A percentile compares a stretch with the other conserved stretches of the same genome.
These are phyloP conservation scores for Toxostoma redivivum DNA, from an alignment of 2,113 vertebrate genomes.

Conservation along the genomic window DNA sequence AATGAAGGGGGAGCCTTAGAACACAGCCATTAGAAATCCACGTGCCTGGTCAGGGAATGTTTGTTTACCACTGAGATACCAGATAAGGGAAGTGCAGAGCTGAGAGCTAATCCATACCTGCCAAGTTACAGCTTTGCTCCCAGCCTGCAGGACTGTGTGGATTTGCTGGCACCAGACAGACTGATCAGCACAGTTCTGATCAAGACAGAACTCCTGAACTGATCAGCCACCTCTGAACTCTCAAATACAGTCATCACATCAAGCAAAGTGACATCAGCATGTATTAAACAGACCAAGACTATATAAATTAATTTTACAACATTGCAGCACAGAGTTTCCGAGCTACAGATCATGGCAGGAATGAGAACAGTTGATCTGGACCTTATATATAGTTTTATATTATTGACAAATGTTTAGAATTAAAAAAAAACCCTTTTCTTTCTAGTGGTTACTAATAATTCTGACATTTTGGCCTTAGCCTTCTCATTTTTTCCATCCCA, in stretches of 20 bases:
- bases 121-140: neutral
- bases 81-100: neutral
- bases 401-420: neutral
- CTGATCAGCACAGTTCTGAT: neutral
- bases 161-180: neutral
- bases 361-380: neutral
- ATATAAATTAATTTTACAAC: neutral
- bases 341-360: neutral
- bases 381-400: neutral
- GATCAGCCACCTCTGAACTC: neutral
- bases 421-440: neutral
- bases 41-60: neutral
- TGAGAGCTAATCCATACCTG: neutral
- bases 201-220: neutral
- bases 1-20: neutral
- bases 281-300: neutral
- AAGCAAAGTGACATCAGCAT: neutral
- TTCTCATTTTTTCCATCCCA: neutral
- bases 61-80: neutral
- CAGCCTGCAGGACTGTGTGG: neutral
- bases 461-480: neutral
- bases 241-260: neutral
- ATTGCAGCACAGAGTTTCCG: neutral
- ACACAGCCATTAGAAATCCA: neutral
- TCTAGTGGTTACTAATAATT: neutral